Evolutionary conservation across 2,797 vertebrate species (phyloP).

Genomic region (Galago senegalensis): DNA sequence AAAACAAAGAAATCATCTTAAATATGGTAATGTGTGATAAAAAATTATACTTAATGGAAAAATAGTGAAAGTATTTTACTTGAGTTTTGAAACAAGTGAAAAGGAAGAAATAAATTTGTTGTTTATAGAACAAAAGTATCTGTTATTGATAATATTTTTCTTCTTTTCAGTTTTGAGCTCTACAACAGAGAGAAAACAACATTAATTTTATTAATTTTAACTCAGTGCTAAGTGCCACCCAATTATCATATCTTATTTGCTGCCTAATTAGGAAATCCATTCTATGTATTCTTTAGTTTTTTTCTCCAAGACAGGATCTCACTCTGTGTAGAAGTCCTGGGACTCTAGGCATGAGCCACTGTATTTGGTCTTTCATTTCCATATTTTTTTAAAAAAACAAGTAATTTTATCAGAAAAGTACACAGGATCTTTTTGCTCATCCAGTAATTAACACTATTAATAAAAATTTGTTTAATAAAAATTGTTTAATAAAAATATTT

Average conservation of each 20-base stretch:
- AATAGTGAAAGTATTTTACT: too few relatives aligned
- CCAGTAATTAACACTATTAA: not conserved
- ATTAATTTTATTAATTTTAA: conserved; percentile 35
- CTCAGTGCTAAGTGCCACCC: not conserved
- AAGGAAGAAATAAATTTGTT: too few relatives aligned
- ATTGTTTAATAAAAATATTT: not conserved
- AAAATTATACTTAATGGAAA: too few relatives aligned
- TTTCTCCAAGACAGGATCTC: too few relatives aligned
- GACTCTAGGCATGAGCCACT: too few relatives aligned
- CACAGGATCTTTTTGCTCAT: not conserved
- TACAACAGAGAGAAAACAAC: not conserved
- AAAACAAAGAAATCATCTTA: too few relatives aligned
- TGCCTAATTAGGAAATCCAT: not conserved
- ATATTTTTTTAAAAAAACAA: not conserved
- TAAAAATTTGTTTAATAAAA: conserved; percentile 52
- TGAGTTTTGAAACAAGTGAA: too few relatives aligned
- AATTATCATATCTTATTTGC: not conserved
- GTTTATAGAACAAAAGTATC: not conserved
- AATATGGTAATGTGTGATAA: too few relatives aligned
- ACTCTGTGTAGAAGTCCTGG: too few relatives aligned
- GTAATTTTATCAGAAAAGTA: not conserved
- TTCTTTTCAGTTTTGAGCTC: not conserved
- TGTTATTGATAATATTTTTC: not conserved
- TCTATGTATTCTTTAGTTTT: not conserved
- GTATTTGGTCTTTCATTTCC: too few relatives aligned